A percentile compares a stretch with the other conserved stretches of the same genome.
Evolutionary conservation across 2,888 invertebrate species (phyloP).

Genomic region (Cylloceria caligata): DNA sequence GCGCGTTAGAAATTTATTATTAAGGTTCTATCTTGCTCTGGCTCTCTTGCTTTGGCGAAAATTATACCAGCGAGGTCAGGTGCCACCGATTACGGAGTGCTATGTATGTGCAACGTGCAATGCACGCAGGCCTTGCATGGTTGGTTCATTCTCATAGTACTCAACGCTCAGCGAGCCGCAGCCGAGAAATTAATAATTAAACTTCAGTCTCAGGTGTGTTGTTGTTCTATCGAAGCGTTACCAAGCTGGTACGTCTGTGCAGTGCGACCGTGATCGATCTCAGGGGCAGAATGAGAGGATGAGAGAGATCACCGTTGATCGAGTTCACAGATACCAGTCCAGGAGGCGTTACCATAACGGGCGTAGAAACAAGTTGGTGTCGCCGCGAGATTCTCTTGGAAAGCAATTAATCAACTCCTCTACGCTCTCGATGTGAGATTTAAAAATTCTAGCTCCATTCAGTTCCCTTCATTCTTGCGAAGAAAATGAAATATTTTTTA

Average conservation of each 20-base stretch:
- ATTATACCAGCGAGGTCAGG: slow-evolving; percentile 25
- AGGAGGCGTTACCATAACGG: slow-evolving; percentile 7
- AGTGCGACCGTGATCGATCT: slow-evolving; percentile 63
- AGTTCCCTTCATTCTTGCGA: background rate
- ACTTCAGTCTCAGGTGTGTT: background rate
- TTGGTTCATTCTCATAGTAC: background rate
- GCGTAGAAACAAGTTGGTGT: slow-evolving; percentile 35
- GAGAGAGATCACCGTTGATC: slow-evolving; percentile 68
- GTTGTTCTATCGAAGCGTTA: background rate
- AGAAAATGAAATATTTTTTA: background rate
- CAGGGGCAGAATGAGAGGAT: slow-evolving; percentile 55
- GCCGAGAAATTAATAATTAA: slow-evolving; percentile 24
- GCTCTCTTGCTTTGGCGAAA: slow-evolving; percentile 20
- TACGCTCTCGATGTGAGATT: background rate
- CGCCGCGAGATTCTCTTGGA: slow-evolving; percentile 30
- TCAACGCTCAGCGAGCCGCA: background rate
- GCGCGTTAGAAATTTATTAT: slow-evolving; percentile 29
- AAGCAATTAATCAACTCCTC: slow-evolving; percentile 49
- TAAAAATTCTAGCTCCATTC: slow-evolving; percentile 4
- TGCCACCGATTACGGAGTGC: slow-evolving; percentile 23
- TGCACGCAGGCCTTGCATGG: background rate
- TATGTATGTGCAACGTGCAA: background rate
- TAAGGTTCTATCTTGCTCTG: slow-evolving; percentile 8
- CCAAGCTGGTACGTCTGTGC: background rate
- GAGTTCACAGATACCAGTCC: slow-evolving; percentile 62